Base-by-base conservation (phyloP, 2,113 vertebrate species). In the Hippocampus mohnikei region DNA sequence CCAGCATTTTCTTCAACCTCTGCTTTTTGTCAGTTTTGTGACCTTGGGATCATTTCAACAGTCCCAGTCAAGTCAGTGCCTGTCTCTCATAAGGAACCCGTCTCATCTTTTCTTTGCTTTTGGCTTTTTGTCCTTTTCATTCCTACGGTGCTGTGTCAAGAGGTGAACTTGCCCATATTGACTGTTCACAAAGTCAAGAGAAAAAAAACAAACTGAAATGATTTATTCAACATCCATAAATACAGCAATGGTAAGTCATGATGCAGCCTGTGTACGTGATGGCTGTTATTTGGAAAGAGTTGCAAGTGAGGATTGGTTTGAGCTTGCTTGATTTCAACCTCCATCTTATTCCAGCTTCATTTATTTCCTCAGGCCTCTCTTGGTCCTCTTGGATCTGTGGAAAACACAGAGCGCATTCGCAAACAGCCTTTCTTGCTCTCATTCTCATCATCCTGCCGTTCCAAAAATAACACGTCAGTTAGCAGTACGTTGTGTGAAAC, bases 301-400 rank as follows among this genome's bases (percentile, higher is more conserved):
- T 58, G 64, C 42, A 62, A 18, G 52, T n/a, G 18, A 27, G 82
- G 71, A 56, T 70, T 72, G 55, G n/a, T 67, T 48, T 66, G 50
- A 63, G 64, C 55, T 18, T 27, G 3, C 11, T 58, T 9, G n/a
- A 46, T 61, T 44, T 55, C 48, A 25, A 5, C 25, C 62, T 1
- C 13, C 42, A 20, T 64, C 55, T 23, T 41, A 20, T 0, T 0
- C 61, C 23, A 10, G 16, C 46, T 18, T 18, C 23, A 5, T 72
- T 65, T 85, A 92, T 81, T 92, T 91, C 85, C 91, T 91, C 37
- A 92, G 73, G 69, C 88, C 91, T 73, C 91, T 86, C 76, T 92
- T 92, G 60, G 83, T 84, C 71, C 90, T 85, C 74, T 92, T 92
- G 29, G 90, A 83, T 67, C 91, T 92, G 71, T 68, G 67, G 56